These are phyloP conservation scores for Neoniphon sammara DNA, from an alignment of 2,797 vertebrate species.

Conservation along the genomic window DNA sequence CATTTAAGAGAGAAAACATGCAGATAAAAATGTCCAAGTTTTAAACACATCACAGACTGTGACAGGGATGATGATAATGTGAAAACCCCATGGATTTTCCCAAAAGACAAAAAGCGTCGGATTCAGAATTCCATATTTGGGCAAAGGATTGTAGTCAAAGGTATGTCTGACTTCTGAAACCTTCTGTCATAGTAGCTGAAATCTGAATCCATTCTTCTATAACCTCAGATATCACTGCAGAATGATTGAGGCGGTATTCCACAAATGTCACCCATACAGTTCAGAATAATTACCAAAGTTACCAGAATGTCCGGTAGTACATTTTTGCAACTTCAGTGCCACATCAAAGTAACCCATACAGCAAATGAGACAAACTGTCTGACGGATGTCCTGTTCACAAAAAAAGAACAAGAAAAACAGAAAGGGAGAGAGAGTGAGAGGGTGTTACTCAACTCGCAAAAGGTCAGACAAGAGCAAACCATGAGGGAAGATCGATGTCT, in stretches of 20 bases:
- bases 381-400: conserved; percentile 10
- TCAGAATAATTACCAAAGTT: conserved; percentile 12
- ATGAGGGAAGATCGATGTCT: conserved; percentile 26
- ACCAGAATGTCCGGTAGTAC: neutral
- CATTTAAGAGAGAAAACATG: no score
- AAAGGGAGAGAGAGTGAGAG: conserved; percentile 23
- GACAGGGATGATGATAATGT: no score
- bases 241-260: conserved; percentile 22
- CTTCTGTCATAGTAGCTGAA: conserved; percentile 10
- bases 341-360: neutral
- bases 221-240: conserved; percentile 18
- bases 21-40: no score
- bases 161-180: no score
- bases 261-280: conserved; percentile 14
- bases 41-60: no score
- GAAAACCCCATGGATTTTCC: no score
- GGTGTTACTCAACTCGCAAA: conserved; percentile 39
- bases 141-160: no score
- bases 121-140: no score
- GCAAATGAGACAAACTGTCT: neutral
- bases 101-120: no score
- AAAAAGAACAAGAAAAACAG: conserved; percentile 18
- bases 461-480: conserved; percentile 41
- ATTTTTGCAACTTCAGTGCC: conserved; percentile 26
- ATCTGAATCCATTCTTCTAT: conserved; percentile 9